Base-by-base conservation (phyloP, 2,888 invertebrate genomes). In the Furcula furcula region DNA sequence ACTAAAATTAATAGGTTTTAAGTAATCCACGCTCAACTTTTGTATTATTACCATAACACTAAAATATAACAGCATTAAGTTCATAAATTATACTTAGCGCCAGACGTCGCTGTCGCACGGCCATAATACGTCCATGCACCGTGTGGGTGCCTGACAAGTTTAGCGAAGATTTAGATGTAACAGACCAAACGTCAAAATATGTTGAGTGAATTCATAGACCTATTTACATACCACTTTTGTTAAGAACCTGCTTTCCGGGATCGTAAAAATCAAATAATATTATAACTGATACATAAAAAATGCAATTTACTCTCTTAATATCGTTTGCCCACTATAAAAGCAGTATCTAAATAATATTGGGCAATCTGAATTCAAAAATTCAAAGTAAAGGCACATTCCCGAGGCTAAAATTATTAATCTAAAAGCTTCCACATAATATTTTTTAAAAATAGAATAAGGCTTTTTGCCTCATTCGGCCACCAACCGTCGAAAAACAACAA, bases 401-500 rank as follows among this genome's bases (percentile, higher is more conserved):
- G 34, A 29, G 34, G 33, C 31, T 31, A 58, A 58, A 58, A 56
- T 44, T 56, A 59, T 44, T 56, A 59, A 58, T 58, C 29, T 33
- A 52, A 52, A n/a, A 52, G 44, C 32, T 43, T 44, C 51, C 46
- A 44, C 49, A 44, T 46, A 50, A 53, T 38, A 43, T 46, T 49
- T 58, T 56, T 37, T 40, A 48, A 55, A 60, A 52, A 50, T 54
- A 54, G 44, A 61, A 55, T 30, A 51, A 47, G 34, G 53, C 35
- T 52, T 63, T 65, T 72, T 64, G 65, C 52, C 58, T 47, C 56
- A 43, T 57, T 57, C 61, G 76, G 75, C 80, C 79, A 78, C 76
- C 79, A 67, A 63, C 70, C 66, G 63, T 67, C 65, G 67, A 82
- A 82, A 85, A 85, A 85, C 75, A 78, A 82, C 81, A 85, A 86